phyloP scores from a whole-genome alignment of 2,113 vertebrate genomes.

The Passerina amoena region DNA sequence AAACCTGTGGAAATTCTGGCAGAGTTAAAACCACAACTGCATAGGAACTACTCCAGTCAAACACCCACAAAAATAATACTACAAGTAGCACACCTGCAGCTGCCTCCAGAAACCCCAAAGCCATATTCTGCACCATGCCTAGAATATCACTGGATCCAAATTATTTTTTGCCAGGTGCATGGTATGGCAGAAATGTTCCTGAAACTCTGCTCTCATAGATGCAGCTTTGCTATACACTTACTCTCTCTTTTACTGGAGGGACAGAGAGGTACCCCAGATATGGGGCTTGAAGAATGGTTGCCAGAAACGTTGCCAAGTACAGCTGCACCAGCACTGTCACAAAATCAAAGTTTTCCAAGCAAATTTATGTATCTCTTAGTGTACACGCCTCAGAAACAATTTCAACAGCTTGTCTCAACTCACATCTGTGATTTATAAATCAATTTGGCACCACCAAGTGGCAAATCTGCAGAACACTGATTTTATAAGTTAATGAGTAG shows the following conservation, averaged over 20 bases:
- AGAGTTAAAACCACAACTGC: background rate
- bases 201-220: background rate
- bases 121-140: background rate
- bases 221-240: background rate
- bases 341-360: background rate
- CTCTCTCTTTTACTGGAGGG: too few relatives aligned
- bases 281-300: background rate
- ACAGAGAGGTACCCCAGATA: background rate
- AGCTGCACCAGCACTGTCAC: background rate
- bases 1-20: background rate
- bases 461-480: background rate
- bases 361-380: accelerated
- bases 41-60: background rate
- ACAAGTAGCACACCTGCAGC: background rate
- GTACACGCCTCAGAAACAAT: background rate
- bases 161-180: background rate
- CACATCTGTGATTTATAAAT: background rate
- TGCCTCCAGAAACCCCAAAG: background rate
- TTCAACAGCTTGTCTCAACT: background rate
- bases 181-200: background rate
- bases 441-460: constrained; percentile 54
- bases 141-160: background rate
- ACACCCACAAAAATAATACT: background rate
- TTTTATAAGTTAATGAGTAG: background rate
- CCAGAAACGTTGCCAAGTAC: background rate